Base-by-base conservation (phyloP, 2,888 invertebrate species). In the Ochlodes sylvanus region DNA sequence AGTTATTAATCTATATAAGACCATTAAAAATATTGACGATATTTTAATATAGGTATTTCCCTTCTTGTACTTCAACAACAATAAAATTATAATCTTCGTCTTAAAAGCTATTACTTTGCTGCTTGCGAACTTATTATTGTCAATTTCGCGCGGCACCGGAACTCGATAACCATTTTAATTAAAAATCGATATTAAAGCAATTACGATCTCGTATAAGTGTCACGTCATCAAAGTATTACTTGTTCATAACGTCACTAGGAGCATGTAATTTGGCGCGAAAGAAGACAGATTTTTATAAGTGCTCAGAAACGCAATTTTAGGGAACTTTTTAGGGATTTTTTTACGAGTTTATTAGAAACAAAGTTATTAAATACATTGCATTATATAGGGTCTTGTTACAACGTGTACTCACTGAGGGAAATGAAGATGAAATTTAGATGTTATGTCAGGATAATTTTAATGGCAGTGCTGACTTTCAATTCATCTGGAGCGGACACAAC, bases 101-200 rank as follows among this genome's bases (percentile, higher is more conserved):
- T 69, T 71, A 70, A 72, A 69, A 72, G 72, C 71, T 69, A 71
- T 72, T 72, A 72, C 69, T 70, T 69, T 64, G 65, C 58, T 61
- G 65, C 56, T 67, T 67, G 60, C 69, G 50, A 50, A 50, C 19
- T 50, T 50, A 70, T 72, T 72, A 62, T 68, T 68, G 67, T 73
- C 72, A 75, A 66, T 66, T 66, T 60, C 54, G 60, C 66, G 71
- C 70, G 73, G 70, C 69, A 57, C 70, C 63, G 69, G 70, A 72
- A 75, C 69, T 71, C 57, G 71, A 74, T 75, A 69, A 73, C 64
- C 68, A 72, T 69, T 74, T 70, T 63, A 65, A 72, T 72, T 72
- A 73, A 73, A 72, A 72, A 70, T 69, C 70, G 68, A 70, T 71
- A 70, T 63, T 60, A 63, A 65, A 62, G 50, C 44, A 68, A 69